Conservation (phyloP, 2,888 invertebrate genomes). For the Yponomeuta evonymella region DNA sequence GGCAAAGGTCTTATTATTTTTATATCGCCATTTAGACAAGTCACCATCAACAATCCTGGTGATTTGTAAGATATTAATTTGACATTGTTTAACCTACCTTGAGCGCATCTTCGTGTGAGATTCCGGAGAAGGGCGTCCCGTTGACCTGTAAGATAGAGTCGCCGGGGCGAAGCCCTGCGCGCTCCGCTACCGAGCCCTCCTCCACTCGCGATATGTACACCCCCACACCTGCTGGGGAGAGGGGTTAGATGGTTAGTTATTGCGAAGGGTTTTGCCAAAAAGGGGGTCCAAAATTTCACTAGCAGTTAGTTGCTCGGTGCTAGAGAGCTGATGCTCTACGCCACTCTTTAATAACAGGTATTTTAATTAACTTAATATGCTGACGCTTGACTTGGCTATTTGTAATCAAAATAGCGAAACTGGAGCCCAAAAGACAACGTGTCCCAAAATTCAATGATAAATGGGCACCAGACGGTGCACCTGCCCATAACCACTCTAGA, state of each 20-base stretch:
- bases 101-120: constrained; percentile 94
- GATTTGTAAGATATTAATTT: background rate
- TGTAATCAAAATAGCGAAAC: too few species aligned
- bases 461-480: too few species aligned
- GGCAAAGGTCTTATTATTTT: too few species aligned
- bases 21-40: too few species aligned
- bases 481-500: too few species aligned
- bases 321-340: too few species aligned
- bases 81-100: constrained; percentile 76
- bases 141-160: constrained; percentile 97
- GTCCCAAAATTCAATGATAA: too few species aligned
- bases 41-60: too few species aligned
- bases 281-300: background rate
- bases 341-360: too few species aligned
- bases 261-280: background rate
- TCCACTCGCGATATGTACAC: constrained; percentile 95
- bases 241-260: background rate
- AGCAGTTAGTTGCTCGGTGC: too few species aligned
- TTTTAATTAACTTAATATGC: too few species aligned
- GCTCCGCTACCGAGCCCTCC: constrained; percentile 92
- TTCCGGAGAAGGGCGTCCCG: constrained; percentile 93
- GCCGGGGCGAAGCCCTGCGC: constrained; percentile 91
- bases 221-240: constrained; percentile 80
- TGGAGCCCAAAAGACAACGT: too few species aligned
- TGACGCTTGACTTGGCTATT: background rate